Base-by-base conservation (phyloP, 2,797 vertebrate species). In the Rhincodon typus region DNA sequence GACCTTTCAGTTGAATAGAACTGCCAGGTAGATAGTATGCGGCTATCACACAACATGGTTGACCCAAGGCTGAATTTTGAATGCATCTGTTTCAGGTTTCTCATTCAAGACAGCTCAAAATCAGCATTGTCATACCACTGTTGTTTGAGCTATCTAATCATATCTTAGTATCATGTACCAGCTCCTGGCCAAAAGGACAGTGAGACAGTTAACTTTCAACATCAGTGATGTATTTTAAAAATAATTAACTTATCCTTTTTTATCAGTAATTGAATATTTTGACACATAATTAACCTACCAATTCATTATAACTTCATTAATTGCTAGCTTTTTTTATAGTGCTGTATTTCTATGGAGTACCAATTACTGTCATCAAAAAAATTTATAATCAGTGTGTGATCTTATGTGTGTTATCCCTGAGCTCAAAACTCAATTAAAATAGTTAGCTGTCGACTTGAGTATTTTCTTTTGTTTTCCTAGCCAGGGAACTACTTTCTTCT, bases 401-500 rank as follows among this genome's bases (percentile, higher is more conserved):
- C 42, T 5, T 84, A 4, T 50, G 34, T 62, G 57, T 17, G 53
- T 62, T 27, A 90, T 30, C 2, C 30, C 57, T 74, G 42, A 94
- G 46, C 46, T 30, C 25, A 7, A 34, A 42, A 50, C 12, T 74
- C 67, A 69, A 95, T 30, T 77, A 34, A 91, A 66, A 62, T 4
- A 13, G 62, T 62, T 66, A 10, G 62, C 57, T 57, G 53, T 66
- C 62, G 57, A 95, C 5, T 57, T 77, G 15, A 34, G 67, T 74
- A 30, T 13, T 12, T 50, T 69, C 23, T 86, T 77, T 77, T 62
- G n/a, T 94, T 96, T 88, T 97, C 97, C 96, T 96, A 99, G 99
- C 98, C 13, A 98, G 98, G 96, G 99, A 99, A 96, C 97, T 99
- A 96, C 97, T 98, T 95, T 99, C 99, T 96, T 98, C 98, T 7